phyloP scores from a whole-genome alignment of 2,113 vertebrate genomes.

The Oxyruncus cristatus region DNA sequence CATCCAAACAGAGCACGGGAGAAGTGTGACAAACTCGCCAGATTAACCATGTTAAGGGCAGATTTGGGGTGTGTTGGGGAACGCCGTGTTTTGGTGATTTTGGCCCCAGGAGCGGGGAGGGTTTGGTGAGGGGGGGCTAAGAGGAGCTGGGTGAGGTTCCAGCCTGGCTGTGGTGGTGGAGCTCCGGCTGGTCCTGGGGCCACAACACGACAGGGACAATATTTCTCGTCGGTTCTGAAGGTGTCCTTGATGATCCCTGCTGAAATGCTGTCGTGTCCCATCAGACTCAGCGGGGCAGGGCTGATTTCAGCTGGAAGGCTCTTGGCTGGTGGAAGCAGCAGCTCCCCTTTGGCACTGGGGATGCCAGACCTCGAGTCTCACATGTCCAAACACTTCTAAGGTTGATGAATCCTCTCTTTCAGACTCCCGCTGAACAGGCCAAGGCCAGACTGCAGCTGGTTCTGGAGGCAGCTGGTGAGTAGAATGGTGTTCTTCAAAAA shows the following conservation, averaged over 20 bases:
- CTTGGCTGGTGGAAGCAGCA: rapidly evolving
- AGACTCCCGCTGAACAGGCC: slow-evolving; percentile 94
- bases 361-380: rapidly evolving
- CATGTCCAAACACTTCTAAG: rapidly evolving
- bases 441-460: slow-evolving; percentile 92
- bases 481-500: background rate
- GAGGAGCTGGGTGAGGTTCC: background rate
- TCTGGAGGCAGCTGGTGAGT: slow-evolving; percentile 92
- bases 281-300: rapidly evolving
- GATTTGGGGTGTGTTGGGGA: background rate
- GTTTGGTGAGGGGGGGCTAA: background rate
- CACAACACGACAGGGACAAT: rapidly evolving
- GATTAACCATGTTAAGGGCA: background rate
- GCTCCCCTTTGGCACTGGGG: rapidly evolving
- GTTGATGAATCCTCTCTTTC: slow-evolving; percentile 51
- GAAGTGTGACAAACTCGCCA: background rate
- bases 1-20: background rate
- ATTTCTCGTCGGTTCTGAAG: rapidly evolving
- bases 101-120: background rate
- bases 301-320: rapidly evolving
- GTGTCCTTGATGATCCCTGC: rapidly evolving
- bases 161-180: background rate
- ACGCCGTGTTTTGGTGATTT: background rate
- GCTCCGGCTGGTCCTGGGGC: background rate
- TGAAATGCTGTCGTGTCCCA: too few relatives aligned